Evolutionary conservation across 2,888 invertebrate species (phyloP).

Genomic region (Synanthedon vespiformis): DNA sequence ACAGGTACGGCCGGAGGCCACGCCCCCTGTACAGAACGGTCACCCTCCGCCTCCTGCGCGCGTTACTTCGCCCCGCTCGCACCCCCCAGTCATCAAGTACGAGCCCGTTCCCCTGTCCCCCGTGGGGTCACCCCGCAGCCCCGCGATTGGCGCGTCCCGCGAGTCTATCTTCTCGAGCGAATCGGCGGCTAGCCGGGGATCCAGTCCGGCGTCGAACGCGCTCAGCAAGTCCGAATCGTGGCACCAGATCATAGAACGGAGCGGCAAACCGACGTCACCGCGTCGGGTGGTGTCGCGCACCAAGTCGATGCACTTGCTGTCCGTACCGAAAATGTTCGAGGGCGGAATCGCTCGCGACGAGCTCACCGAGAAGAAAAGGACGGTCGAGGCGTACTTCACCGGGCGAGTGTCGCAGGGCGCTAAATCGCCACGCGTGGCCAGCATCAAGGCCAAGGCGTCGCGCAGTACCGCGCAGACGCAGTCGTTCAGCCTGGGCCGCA

Average conservation of each 20-base stretch:
- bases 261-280: conserved; percentile 44
- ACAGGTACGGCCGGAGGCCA: conserved; percentile 44
- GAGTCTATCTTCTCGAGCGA: conserved; percentile 42
- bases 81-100: conserved; percentile 17
- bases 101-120: not conserved
- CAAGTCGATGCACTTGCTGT: conserved; percentile 80
- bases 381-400: conserved; percentile 80
- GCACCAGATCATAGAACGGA: conserved; percentile 76
- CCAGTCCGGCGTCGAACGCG: conserved; percentile 45
- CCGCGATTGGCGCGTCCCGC: conserved; percentile 15
- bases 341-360: conserved; percentile 79
- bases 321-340: conserved; percentile 84
- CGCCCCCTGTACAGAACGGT: conserved; percentile 18
- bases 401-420: conserved; percentile 17
- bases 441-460: conserved; percentile 12
- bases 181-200: conserved; percentile 26
- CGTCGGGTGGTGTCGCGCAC: conserved; percentile 65
- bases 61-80: conserved; percentile 23
- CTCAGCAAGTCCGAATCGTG: conserved; percentile 83
- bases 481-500: conserved; percentile 73
- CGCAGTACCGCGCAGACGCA: conserved; percentile 25
- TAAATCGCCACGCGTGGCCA: conserved; percentile 25
- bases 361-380: conserved; percentile 76
- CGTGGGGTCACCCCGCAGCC: conserved; percentile 4
- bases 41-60: conserved; percentile 23